These are phyloP conservation scores for Polymixis lichenea DNA, from an alignment of 2,888 invertebrate species.

Conservation along the genomic window DNA sequence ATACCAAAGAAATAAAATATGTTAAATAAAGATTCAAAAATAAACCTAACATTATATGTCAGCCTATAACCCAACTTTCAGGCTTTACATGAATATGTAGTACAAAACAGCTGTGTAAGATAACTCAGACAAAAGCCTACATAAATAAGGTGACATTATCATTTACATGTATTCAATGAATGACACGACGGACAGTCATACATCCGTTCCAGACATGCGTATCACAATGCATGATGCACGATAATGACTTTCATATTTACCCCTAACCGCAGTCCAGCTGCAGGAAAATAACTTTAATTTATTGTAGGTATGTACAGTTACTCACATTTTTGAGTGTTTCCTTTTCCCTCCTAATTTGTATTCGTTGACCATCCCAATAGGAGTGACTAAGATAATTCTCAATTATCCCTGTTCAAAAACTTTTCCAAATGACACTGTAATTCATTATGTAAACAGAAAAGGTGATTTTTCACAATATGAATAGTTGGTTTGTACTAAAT, in stretches of 20 bases:
- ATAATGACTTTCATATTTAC: slow-evolving; percentile 13
- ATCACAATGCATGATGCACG: background rate
- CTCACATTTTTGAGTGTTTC: background rate
- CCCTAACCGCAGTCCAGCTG: slow-evolving; percentile 12
- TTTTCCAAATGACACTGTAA: background rate
- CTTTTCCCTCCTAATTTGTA: slow-evolving; percentile 6
- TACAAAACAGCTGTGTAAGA: background rate
- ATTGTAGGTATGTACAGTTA: slow-evolving; percentile 15
- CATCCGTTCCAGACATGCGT: background rate
- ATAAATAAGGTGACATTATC: background rate
- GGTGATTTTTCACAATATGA: background rate
- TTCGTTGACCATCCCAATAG: background rate
- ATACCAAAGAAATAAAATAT: no score
- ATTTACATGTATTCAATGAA: slow-evolving; percentile 11
- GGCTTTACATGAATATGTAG: background rate
- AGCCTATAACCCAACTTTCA: no score
- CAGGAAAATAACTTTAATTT: slow-evolving; percentile 8
- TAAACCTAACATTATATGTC: background rate
- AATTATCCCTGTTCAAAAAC: background rate
- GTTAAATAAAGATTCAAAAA: background rate
- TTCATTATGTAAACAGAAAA: background rate
- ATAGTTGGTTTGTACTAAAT: no score
- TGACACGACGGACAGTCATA: slow-evolving; percentile 5
- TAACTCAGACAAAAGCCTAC: slow-evolving; percentile 2
- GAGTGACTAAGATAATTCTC: slow-evolving; percentile 6